Percentiles rank a stretch among this genome's conserved stretches.
These are phyloP conservation scores for Onychomys torridus DNA, from an alignment of 2,797 vertebrate species.

Conservation along the genomic window DNA sequence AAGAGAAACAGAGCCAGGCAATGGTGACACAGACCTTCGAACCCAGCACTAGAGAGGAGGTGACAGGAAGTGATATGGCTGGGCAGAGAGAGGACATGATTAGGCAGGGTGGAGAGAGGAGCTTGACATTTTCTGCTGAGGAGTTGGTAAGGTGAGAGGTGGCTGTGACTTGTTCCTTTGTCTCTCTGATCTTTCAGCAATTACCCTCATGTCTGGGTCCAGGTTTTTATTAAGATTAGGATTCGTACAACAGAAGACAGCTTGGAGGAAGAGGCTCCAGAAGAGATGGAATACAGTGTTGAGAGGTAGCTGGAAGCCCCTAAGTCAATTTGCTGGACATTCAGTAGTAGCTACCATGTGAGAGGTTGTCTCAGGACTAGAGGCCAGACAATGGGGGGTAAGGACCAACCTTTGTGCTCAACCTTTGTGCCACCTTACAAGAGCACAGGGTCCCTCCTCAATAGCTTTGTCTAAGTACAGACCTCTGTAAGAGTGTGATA, in stretches of 20 bases:
- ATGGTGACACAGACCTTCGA: too few relatives aligned
- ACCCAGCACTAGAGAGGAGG: too few relatives aligned
- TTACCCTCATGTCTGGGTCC: too few relatives aligned
- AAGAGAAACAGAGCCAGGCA: too few relatives aligned
- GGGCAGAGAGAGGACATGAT: too few relatives aligned
- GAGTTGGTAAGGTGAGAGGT: too few relatives aligned
- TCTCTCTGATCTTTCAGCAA: too few relatives aligned
- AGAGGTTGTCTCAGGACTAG: neutral
- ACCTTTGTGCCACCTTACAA: neutral
- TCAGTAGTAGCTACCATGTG: neutral
- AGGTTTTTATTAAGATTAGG: too few relatives aligned
- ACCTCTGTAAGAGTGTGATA: fast-evolving
- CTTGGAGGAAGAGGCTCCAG: neutral
- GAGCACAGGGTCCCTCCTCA: neutral
- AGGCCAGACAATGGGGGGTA: neutral
- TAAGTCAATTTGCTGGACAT: neutral
- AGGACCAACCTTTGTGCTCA: neutral
- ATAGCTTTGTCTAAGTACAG: neutral
- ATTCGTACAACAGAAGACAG: neutral
- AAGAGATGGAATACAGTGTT: neutral
- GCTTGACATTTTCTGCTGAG: too few relatives aligned
- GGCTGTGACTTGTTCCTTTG: too few relatives aligned
- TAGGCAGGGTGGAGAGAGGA: too few relatives aligned
- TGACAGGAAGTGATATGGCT: too few relatives aligned
- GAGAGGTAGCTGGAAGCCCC: neutral